Evolutionary conservation across 2,113 vertebrate genomes (phyloP).

Genomic region (Asarcornis scutulata): DNA sequence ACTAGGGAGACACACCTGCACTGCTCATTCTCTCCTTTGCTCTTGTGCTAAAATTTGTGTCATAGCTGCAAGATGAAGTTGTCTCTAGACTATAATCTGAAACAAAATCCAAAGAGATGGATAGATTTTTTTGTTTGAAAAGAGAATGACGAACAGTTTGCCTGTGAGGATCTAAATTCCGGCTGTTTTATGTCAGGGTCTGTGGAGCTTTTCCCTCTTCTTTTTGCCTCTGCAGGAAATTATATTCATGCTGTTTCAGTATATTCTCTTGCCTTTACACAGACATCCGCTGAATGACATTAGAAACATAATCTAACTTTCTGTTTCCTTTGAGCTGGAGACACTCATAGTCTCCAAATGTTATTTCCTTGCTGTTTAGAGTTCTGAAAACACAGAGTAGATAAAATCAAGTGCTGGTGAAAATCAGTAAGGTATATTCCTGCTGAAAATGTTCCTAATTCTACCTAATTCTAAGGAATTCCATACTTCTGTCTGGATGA

Average conservation of each 20-base stretch:
- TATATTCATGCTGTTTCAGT: not conserved
- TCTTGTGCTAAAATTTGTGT: not conserved
- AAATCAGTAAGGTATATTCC: not conserved
- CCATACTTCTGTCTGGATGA: not conserved
- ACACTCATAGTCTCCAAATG: not conserved
- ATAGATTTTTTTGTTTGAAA: slow-evolving; percentile 12
- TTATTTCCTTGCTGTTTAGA: not conserved
- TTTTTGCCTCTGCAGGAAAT: not conserved
- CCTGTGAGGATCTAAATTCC: not conserved
- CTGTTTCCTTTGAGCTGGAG: slow-evolving; percentile 9
- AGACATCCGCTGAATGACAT: not conserved
- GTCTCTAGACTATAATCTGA: not conserved
- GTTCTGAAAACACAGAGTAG: not conserved
- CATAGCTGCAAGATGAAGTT: not conserved
- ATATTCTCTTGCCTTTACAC: not conserved
- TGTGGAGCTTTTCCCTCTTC: not conserved
- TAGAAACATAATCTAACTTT: not conserved
- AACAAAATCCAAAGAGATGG: not conserved
- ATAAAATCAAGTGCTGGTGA: not conserved
- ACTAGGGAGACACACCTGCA: not conserved
- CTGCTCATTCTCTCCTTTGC: not conserved
- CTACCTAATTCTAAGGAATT: not conserved
- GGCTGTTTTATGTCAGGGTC: not conserved
- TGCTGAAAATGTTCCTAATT: not conserved
- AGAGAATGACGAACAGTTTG: not conserved